Evolutionary conservation across 2,113 vertebrate genomes (phyloP).

Genomic region (Odocoileus hemionus): DNA sequence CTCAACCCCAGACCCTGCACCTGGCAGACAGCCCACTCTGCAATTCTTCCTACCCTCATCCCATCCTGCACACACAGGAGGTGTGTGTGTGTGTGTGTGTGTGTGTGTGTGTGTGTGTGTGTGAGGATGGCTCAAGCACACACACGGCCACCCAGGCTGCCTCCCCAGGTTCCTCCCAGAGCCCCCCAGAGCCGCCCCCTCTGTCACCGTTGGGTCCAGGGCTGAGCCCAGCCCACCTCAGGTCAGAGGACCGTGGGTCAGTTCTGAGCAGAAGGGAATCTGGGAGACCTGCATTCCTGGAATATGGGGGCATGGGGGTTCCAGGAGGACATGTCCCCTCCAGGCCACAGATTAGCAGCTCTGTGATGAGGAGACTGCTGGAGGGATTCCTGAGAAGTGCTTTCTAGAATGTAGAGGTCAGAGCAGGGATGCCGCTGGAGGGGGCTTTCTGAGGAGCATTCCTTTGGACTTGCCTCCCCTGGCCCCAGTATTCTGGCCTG

Average conservation of each 20-base stretch:
- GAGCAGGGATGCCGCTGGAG: neutral
- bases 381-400: neutral
- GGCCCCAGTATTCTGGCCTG: neutral
- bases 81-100: neutral
- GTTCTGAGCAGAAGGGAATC: neutral
- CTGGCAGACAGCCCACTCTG: neutral
- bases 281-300: neutral
- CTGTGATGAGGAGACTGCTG: neutral
- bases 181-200: neutral
- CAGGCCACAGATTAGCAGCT: too few relatives aligned
- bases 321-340: neutral
- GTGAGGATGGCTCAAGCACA: neutral
- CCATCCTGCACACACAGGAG: neutral
- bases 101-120: neutral
- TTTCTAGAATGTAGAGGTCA: neutral
- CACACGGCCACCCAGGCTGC: neutral
- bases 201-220: neutral
- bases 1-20: neutral
- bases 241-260: neutral
- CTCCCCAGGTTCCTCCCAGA: neutral
- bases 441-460: neutral
- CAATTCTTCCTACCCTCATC: neutral
- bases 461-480: neutral
- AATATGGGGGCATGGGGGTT: accelerated
- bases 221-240: neutral